phyloP scores from a whole-genome alignment of 1,140 invertebrate species.

The Drosophila dunni region DNA sequence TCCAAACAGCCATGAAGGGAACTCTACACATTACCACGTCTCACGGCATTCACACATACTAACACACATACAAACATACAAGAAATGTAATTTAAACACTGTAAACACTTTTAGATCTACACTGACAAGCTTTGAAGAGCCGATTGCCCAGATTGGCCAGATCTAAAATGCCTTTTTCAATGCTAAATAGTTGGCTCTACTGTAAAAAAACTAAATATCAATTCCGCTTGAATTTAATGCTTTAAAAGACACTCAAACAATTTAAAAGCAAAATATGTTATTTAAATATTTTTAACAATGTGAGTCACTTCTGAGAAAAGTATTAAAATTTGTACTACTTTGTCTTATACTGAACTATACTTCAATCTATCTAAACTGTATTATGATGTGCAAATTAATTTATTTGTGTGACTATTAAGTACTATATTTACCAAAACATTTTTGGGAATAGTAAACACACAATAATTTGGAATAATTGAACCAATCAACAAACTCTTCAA shows the following conservation, averaged over 20 bases:
- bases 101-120: slow-evolving; percentile 47
- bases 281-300: too few relatives aligned
- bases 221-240: background rate
- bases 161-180: slow-evolving; percentile 30
- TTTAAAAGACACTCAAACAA: background rate
- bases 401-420: too few relatives aligned
- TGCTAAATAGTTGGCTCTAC: slow-evolving; percentile 38
- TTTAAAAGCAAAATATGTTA: too few relatives aligned
- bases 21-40: slow-evolving; percentile 50
- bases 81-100: slow-evolving; percentile 41
- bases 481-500: slow-evolving; percentile 7
- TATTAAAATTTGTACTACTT: too few relatives aligned
- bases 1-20: slow-evolving; percentile 56
- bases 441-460: background rate
- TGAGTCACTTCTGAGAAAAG: too few relatives aligned
- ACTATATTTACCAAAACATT: too few relatives aligned
- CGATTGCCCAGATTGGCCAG: slow-evolving; percentile 21
- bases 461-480: background rate
- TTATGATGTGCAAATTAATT: too few relatives aligned
- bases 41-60: slow-evolving; percentile 35
- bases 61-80: slow-evolving; percentile 7
- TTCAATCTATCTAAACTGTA: too few relatives aligned
- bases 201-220: slow-evolving; percentile 27
- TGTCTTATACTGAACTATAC: too few relatives aligned
- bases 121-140: slow-evolving; percentile 37